phyloP scores from a whole-genome alignment of 2,888 invertebrate species.

The Harpagoxenus sublaevis region DNA sequence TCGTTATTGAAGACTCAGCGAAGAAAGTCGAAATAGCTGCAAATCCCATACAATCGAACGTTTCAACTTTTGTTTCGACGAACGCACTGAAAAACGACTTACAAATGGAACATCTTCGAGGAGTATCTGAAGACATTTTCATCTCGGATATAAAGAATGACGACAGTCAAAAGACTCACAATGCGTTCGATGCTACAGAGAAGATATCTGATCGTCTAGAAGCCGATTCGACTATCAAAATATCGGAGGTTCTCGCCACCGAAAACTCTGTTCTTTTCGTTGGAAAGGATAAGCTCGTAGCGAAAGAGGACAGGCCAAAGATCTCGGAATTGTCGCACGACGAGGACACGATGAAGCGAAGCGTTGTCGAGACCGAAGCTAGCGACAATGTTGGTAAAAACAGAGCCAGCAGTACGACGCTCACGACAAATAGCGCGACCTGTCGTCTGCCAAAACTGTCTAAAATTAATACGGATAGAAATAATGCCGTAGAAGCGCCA shows the following conservation, averaged over 20 bases:
- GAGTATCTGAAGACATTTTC: not conserved
- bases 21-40: not conserved
- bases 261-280: not conserved
- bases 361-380: conserved; percentile 19
- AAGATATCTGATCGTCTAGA: not conserved
- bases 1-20: not conserved
- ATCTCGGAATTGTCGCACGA: conserved; percentile 22
- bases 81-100: not conserved
- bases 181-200: not conserved
- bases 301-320: not conserved
- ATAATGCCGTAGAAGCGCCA: conserved; percentile 78
- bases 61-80: not conserved
- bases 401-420: conserved; percentile 57
- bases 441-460: conserved; percentile 77
- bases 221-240: not conserved
- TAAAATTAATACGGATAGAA: conserved; percentile 79
- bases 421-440: not conserved
- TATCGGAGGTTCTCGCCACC: not conserved
- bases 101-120: not conserved
- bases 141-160: not conserved
- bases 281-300: not conserved
- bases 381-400: conserved; percentile 51
- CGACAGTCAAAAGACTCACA: not conserved
- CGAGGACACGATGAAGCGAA: not conserved
- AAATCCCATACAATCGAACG: not conserved